Evolutionary conservation across 2,888 invertebrate genomes (phyloP), one percentile per base, ranked within the genome.

Genomic region (Aleiodes testaceus): DNA sequence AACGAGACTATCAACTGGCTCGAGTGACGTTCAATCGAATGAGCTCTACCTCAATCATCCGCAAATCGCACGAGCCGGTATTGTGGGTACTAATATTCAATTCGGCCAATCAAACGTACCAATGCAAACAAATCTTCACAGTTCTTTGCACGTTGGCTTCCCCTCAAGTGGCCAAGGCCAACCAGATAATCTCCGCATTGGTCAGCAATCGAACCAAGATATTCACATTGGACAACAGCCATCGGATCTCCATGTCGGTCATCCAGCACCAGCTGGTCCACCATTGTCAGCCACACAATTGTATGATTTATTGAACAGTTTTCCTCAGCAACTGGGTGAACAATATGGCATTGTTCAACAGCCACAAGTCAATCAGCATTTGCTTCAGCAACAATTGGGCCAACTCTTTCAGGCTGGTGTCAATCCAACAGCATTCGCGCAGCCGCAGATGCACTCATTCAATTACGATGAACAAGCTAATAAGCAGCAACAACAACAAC

Each of bases 401-500:
- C 85, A 86, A 64, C 78, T 83, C 4, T 77, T 85, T 20, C 82
- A 84, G 65, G 78, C 80, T n/a, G 74, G 66, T 59, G 69, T 72
- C 2, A 79, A 74, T 16, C 76, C 76, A 36, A 76, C 81, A 7
- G 78, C 82, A 55, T 85, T 86, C 69, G 81, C 84, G 0, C 85
- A 84, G 70, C 84, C 86, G 0, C 82, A 83, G 69, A 83, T 86
- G 80, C 85, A 86, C 53, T 85, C 86, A 0, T 86, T 86, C 65
- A 86, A 86, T 76, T 86, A 86, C 69, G 82, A 85, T 65, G 86
- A 86, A 71, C 84, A 86, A 63, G 80, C 81, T 53, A 84, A 81
- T 77, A 80, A 84, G 70, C 72, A 82, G 71, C 80, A 80, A 69
- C 78, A 81, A 74, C 79, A 85, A 77, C 70, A 81, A 74, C 79